Evolutionary conservation across 1,140 invertebrate species (phyloP).

Genomic region (Bombus affinis): DNA sequence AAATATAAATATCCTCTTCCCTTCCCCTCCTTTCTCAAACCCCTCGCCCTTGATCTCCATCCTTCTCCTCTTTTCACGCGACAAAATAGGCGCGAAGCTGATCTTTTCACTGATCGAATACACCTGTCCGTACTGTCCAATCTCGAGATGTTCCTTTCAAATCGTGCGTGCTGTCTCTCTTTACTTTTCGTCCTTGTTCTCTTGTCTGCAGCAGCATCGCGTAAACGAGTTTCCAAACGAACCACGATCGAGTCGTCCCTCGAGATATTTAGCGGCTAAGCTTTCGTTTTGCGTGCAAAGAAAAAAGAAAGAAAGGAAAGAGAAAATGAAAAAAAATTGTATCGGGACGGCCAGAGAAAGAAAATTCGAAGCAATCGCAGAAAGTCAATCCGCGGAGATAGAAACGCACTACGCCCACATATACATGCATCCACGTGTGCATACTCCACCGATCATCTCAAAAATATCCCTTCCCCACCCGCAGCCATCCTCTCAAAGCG

Average conservation of each 20-base stretch:
- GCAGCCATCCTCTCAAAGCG: conserved; percentile 8
- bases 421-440: background rate
- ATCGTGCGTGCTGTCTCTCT: conserved; percentile 36
- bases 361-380: conserved; percentile 18
- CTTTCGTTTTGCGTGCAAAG: conserved; percentile 45
- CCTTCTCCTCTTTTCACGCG: conserved; percentile 39
- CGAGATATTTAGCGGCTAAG: conserved; percentile 60
- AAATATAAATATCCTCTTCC: conserved; percentile 76
- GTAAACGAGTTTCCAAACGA: conserved; percentile 17
- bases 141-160: conserved; percentile 51
- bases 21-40: conserved; percentile 33
- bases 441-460: background rate
- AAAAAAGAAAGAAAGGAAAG: background rate
- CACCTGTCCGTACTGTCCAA: conserved; percentile 37
- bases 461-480: background rate
- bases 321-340: background rate
- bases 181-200: conserved; percentile 18
- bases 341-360: background rate
- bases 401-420: background rate
- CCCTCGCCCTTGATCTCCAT: background rate
- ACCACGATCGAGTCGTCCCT: conserved; percentile 27
- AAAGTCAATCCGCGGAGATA: conserved; percentile 9
- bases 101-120: conserved; percentile 49
- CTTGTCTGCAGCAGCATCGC: background rate
- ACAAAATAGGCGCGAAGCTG: conserved; percentile 35